Evolutionary conservation across 1,140 invertebrate species (phyloP).

Genomic region (Hyles vespertilio): DNA sequence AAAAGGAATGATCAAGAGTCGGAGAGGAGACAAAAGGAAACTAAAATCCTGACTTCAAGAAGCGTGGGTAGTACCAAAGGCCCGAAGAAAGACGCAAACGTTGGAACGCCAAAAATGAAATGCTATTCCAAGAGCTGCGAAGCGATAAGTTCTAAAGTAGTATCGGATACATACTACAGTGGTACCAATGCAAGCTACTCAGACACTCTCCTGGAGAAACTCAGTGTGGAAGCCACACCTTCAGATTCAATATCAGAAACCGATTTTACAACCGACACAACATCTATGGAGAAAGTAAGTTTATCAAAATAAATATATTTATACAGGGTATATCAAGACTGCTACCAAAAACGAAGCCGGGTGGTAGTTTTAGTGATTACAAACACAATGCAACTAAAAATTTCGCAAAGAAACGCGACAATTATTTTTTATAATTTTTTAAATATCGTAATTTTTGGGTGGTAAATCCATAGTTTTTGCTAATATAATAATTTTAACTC

Average conservation of each 20-base stretch:
- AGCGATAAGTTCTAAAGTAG: constrained; percentile 41
- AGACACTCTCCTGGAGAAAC: constrained; percentile 52
- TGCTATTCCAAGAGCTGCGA: constrained; percentile 64
- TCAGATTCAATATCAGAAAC: constrained; percentile 33
- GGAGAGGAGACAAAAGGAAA: constrained; percentile 13
- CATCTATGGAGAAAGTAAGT: constrained; percentile 1
- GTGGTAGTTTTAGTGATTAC: too few relatives aligned
- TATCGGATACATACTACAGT: constrained; percentile 30
- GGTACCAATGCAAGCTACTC: constrained; percentile 47
- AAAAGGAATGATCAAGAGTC: constrained; percentile 20
- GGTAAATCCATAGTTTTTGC: too few relatives aligned
- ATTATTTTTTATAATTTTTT: too few relatives aligned
- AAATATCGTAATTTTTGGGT: too few relatives aligned
- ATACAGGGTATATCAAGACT: too few relatives aligned
- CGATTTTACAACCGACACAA: constrained; percentile 15
- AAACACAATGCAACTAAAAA: too few relatives aligned
- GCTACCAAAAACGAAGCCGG: too few relatives aligned
- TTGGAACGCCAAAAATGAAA: constrained; percentile 49
- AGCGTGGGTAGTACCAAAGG: constrained; percentile 42
- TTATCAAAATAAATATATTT: too few relatives aligned
- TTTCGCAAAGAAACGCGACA: too few relatives aligned
- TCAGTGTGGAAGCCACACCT: constrained; percentile 40
- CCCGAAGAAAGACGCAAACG: constrained; percentile 44
- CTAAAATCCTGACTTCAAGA: constrained; percentile 35
- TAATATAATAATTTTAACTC: too few relatives aligned